Percentiles rank a stretch among this genome's conserved stretches.
These are phyloP conservation scores for Dendrolimus punctatus DNA, from an alignment of 1,140 invertebrate species.

Conservation along the genomic window DNA sequence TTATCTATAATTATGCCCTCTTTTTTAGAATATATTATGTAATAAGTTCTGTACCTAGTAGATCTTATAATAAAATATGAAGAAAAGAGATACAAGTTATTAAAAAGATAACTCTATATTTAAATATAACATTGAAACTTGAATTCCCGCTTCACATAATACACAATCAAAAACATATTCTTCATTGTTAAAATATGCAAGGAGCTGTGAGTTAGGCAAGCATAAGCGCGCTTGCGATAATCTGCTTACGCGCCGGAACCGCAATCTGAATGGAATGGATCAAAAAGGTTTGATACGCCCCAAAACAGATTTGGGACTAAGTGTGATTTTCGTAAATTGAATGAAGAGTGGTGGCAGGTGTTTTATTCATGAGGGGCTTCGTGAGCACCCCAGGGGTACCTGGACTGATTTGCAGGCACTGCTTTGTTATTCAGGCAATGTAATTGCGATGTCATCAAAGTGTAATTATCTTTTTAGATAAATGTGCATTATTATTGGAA, in stretches of 20 bases:
- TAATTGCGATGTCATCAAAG: no score
- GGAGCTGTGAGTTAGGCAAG: slow-evolving; percentile 10
- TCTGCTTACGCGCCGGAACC: slow-evolving; percentile 19
- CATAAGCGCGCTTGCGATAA: slow-evolving; percentile 19
- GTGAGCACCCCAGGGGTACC: slow-evolving; percentile 16
- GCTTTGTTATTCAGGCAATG: slow-evolving; percentile 1
- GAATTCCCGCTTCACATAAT: no score
- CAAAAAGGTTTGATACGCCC: slow-evolving; percentile 18
- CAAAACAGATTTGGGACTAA: slow-evolving; percentile 26
- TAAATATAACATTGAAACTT: no score
- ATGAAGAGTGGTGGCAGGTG: slow-evolving; percentile 22
- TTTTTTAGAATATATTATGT: no score
- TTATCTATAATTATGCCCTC: no score
- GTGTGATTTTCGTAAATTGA: slow-evolving; percentile 24
- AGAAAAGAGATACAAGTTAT: slow-evolving; percentile 14
- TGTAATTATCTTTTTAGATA: no score
- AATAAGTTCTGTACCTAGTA: no score
- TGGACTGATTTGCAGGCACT: slow-evolving; percentile 14
- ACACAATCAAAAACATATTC: no score
- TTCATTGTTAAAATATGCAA: slow-evolving; percentile 7
- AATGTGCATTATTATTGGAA: no score
- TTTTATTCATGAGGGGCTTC: slow-evolving; percentile 24
- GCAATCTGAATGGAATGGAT: slow-evolving; percentile 11
- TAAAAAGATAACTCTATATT: slow-evolving; percentile 20
- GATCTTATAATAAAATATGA: no score